These are phyloP conservation scores for Ladona fulva DNA, from an alignment of 1,140 invertebrate species.

Conservation along the genomic window DNA sequence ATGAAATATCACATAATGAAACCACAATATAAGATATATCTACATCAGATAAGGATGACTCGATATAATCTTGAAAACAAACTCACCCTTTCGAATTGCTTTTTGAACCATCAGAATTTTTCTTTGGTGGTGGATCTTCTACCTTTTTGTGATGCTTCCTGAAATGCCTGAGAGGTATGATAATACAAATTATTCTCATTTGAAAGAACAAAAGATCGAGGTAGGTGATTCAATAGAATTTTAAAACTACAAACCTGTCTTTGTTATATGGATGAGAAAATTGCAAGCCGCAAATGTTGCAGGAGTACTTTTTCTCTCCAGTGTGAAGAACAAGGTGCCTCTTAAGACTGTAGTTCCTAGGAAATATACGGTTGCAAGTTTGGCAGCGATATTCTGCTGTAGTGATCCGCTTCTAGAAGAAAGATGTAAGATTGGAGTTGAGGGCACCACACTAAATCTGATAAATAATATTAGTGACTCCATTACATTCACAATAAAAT, in stretches of 20 bases:
- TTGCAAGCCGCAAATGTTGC: constrained; percentile 34
- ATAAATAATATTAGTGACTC: no score
- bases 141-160: neutral
- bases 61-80: no score
- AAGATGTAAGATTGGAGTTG: no score
- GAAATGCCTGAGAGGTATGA: neutral
- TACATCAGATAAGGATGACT: no score
- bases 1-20: no score
- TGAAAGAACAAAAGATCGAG: neutral
- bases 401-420: neutral
- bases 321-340: constrained; percentile 36
- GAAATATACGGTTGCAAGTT: constrained; percentile 37
- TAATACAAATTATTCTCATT: neutral
- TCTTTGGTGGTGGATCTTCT: neutral
- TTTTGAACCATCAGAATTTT: neutral
- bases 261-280: constrained; percentile 39
- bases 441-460: no score
- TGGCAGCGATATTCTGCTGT: constrained; percentile 32
- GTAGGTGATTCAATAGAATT: neutral
- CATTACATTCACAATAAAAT: no score
- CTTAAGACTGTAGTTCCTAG: constrained; percentile 37
- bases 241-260: constrained; percentile 24
- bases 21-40: no score
- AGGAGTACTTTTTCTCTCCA: constrained; percentile 36
- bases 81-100: neutral